Evolutionary conservation across 2,797 vertebrate genomes (phyloP).

Genomic region (Petrocephalus sullivani): DNA sequence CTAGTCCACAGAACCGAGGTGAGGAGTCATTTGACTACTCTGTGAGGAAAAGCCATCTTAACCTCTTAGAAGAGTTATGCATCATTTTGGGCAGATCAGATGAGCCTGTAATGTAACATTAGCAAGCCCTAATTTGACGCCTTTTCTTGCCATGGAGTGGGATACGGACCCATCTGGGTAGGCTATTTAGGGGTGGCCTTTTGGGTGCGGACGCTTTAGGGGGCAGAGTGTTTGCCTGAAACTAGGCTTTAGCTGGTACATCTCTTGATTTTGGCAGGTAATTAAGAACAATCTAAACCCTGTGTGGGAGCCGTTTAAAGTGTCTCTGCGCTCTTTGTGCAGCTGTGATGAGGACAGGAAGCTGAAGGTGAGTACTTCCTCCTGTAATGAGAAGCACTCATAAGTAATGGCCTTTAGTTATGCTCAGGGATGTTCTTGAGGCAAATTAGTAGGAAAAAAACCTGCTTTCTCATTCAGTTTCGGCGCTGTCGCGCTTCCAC

Average conservation of each 20-base stretch:
- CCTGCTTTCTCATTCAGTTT: not conserved
- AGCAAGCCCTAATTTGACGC: not conserved
- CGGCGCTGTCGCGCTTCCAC: not conserved
- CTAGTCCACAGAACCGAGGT: slow-evolving; percentile 93
- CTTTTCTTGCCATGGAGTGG: not conserved
- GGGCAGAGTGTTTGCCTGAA: not conserved
- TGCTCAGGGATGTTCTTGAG: not conserved
- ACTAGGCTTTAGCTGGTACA: not conserved
- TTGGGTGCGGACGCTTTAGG: not conserved
- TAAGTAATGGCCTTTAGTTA: slow-evolving; percentile 6
- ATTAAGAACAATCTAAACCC: slow-evolving; percentile 95
- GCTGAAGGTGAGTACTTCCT: slow-evolving; percentile 72
- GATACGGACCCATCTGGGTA: not conserved
- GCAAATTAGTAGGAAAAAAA: not conserved
- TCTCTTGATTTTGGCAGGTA: slow-evolving; percentile 60
- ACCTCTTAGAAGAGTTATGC: not conserved
- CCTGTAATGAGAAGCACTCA: not conserved
- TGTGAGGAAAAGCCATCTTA: not conserved
- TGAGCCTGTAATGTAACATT: not conserved
- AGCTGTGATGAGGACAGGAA: slow-evolving; percentile 86
- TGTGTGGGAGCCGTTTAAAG: slow-evolving; percentile 91
- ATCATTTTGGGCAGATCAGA: not conserved
- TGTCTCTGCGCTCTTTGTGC: slow-evolving; percentile 87
- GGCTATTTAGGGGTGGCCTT: not conserved
- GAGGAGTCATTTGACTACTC: slow-evolving; percentile 20